Conservation (phyloP, 2,797 vertebrate genomes). For the Pangasius larnaudii region DNA sequence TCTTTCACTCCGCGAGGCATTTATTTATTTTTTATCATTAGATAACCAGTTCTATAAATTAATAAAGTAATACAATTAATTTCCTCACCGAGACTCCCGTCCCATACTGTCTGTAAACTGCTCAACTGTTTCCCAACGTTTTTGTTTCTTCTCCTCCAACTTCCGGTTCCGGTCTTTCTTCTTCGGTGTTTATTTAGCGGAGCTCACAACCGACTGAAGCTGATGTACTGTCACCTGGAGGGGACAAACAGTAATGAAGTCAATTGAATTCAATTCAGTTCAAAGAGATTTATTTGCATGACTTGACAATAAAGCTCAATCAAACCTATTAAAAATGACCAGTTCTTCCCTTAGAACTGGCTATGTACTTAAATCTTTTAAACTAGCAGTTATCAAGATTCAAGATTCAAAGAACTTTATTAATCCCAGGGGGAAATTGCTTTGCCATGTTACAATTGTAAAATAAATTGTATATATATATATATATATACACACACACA, state of each 20-base stretch:
- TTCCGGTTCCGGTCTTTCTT: constrained; percentile 13
- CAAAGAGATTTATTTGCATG: no score
- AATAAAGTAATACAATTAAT: not conserved
- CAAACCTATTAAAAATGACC: not conserved
- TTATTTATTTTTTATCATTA: not conserved
- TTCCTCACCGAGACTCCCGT: constrained; percentile 74
- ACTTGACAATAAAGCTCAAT: no score
- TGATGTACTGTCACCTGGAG: not conserved
- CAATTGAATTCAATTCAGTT: not conserved
- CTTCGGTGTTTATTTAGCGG: not conserved
- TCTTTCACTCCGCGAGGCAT: not conserved
- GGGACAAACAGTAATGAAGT: not conserved
- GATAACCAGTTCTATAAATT: not conserved
- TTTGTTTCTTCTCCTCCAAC: not conserved
- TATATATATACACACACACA: no score
- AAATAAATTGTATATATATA: no score
- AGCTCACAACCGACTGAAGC: not conserved
- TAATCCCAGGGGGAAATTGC: no score
- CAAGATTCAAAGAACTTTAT: no score
- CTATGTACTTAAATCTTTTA: not conserved
- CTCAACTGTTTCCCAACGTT: constrained; percentile 10
- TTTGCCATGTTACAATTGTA: no score
- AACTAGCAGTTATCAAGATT: not conserved
- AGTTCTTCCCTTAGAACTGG: no score
- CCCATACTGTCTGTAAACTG: constrained; percentile 65